These are phyloP conservation scores for Catharus bicknelli DNA, from an alignment of 2,113 vertebrate genomes.

Conservation along the genomic window DNA sequence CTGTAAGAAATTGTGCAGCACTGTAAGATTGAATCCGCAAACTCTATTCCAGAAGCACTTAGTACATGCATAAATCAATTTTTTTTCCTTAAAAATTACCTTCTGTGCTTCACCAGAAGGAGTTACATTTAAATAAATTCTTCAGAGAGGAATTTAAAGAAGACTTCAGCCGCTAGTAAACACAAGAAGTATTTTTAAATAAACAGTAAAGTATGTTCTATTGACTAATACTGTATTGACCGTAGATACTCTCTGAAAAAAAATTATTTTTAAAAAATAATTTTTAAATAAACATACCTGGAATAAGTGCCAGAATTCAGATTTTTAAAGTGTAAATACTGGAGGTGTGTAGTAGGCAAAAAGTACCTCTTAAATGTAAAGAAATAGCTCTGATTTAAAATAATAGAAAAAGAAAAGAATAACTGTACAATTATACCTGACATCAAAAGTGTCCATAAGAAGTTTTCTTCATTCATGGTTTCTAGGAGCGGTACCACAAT, in stretches of 20 bases:
- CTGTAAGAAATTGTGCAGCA: background rate
- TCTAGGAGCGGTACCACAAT: background rate
- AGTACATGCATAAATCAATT: background rate
- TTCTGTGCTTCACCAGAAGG: background rate
- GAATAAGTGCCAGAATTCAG: background rate
- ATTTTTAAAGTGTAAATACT: background rate
- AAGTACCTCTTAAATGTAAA: background rate
- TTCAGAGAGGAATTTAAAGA: background rate
- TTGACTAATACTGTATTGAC: background rate
- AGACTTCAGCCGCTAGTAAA: background rate
- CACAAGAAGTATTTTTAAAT: background rate
- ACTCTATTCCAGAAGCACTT: slow-evolving; percentile 22
- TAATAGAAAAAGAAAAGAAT: background rate
- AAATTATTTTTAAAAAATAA: background rate
- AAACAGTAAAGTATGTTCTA: background rate
- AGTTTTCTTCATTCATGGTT: background rate
- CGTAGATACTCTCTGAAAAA: background rate
- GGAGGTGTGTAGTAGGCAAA: background rate
- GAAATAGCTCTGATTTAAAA: background rate
- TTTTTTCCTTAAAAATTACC: background rate
- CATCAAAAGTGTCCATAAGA: background rate
- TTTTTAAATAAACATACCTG: background rate
- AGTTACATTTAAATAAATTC: background rate
- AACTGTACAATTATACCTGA: background rate
- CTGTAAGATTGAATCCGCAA: background rate